Conservation (phyloP, 2,113 vertebrate species). For the Alectura lathami region DNA sequence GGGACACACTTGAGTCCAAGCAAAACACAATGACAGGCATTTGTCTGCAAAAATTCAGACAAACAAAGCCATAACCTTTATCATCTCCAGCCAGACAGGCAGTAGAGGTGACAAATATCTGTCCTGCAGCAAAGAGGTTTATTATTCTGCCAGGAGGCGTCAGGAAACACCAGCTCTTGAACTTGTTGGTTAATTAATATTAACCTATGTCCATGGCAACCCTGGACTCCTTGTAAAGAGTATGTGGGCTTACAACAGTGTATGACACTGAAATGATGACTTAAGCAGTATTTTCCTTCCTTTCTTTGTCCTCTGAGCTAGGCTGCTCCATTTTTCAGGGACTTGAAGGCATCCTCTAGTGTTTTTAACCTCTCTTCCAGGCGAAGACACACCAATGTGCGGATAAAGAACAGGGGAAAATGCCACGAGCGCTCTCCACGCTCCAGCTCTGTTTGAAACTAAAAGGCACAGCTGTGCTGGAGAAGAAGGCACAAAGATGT, state of each 20-base stretch:
- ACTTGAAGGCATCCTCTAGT: neutral
- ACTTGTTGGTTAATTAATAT: constrained; percentile 35
- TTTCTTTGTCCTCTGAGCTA: neutral
- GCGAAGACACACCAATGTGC: neutral
- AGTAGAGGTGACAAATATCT: neutral
- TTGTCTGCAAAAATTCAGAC: neutral
- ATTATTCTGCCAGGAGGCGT: constrained; percentile 28
- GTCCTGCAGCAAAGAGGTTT: constrained; percentile 3
- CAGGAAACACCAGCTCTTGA: constrained; percentile 1
- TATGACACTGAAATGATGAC: neutral
- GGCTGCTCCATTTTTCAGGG: neutral
- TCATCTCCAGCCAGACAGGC: neutral
- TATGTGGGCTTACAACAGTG: neutral
- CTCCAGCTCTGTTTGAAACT: fast-evolving
- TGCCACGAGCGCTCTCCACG: neutral
- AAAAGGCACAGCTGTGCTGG: fast-evolving
- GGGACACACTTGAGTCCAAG: too few relatives aligned
- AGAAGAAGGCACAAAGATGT: neutral
- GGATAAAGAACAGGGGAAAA: constrained; percentile 37
- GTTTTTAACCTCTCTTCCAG: constrained; percentile 26
- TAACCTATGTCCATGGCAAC: constrained; percentile 40
- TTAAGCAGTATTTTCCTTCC: neutral
- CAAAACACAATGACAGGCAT: neutral
- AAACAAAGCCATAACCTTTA: constrained; percentile 28
- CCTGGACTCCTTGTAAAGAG: constrained; percentile 24